Evolutionary conservation across 2,113 vertebrate species (phyloP), one percentile per base, ranked within the genome.

Genomic region (Arizona elegans): DNA sequence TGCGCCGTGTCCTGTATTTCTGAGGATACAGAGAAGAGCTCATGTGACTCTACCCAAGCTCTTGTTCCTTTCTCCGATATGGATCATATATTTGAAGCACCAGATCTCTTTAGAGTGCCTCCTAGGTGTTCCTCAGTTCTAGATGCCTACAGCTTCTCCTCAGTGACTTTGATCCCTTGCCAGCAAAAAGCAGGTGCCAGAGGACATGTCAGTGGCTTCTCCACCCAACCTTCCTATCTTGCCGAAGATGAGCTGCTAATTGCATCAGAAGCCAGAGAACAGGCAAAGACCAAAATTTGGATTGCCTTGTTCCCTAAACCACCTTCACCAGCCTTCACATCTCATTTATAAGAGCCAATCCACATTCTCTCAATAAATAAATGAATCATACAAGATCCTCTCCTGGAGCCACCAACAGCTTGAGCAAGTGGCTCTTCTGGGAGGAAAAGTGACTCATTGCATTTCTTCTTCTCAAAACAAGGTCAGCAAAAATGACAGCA

Each of bases 11-110:
- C 98, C 6, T 97, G 98, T 1, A 94, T 96, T 1, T 98, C 97
- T 0, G 95, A 98, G 2, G 98, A 98, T 93, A 98, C 98, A 21
- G 98, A 99, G 94, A 99, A 99, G 97, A 99, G 98, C 96, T 99
- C 98, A 58, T 99, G 98, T 8, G 99, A 99, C 50, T 99, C 98
- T 50, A 98, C 98, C 0, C 99, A 99, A 94, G 98, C 98, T 43
- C 96, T 98, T 54, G 98, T 98, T 95, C 98, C 98, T 92, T 98
- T 98, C 88, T 96, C 97, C 0, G 98, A 99, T 24, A 94, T 97
- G 0, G 98, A 99, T 86, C 95, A 97, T 92, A 93, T 96, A 15
- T 98, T 98, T 2, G 97, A 98, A n/a, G 95, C 97, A 1, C 87
- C 97, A 0, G 97, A 98, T 89, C 65, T 95, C 91, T 88, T 95